phyloP scores from a whole-genome alignment of 2,113 vertebrate genomes.

The Siphamia tubifer region DNA sequence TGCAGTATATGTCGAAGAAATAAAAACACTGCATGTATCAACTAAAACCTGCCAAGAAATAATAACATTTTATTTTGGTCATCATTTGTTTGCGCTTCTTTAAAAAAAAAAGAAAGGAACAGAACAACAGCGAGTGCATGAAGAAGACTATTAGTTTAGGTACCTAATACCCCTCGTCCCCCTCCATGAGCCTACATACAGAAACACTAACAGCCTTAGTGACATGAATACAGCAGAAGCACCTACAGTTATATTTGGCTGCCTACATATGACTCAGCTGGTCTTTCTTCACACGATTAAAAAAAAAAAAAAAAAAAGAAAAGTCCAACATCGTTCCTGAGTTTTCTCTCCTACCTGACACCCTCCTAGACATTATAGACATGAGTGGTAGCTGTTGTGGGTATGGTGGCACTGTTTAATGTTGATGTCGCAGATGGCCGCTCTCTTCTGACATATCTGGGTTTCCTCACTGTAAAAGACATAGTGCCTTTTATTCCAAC shows the following conservation, averaged over 20 bases:
- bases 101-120: neutral
- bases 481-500: neutral
- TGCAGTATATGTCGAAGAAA: neutral
- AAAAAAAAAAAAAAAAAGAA: neutral
- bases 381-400: conserved; percentile 68
- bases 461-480: conserved; percentile 74
- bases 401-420: conserved; percentile 45
- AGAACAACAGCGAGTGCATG: neutral
- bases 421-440: conserved; percentile 65
- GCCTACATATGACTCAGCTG: neutral
- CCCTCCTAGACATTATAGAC: conserved; percentile 67
- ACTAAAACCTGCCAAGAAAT: neutral
- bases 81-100: neutral
- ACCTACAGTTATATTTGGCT: conserved; percentile 31
- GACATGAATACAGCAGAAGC: conserved; percentile 19
- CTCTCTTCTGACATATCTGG: conserved; percentile 81
- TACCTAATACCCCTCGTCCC: too few relatives aligned
- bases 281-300: neutral
- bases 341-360: conserved; percentile 27
- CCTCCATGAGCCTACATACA: neutral
- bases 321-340: conserved; percentile 48
- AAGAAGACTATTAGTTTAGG: neutral
- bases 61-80: neutral
- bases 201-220: conserved; percentile 9
- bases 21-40: neutral